Evolutionary conservation across 2,113 vertebrate species (phyloP).

Genomic region (Scomber colias): DNA sequence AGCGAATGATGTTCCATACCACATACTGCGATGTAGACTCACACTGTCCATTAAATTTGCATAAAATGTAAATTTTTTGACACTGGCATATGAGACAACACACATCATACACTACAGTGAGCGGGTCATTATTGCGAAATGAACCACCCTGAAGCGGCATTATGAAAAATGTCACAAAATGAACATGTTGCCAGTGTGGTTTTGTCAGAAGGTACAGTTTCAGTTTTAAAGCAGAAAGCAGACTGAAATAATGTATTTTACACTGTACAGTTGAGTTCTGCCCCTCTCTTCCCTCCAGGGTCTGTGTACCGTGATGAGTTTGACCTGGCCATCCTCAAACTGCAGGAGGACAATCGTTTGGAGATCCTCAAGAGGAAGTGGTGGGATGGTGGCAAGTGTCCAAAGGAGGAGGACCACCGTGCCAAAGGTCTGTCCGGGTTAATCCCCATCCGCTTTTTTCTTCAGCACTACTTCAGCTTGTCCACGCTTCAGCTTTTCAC

Average conservation of each 20-base stretch:
- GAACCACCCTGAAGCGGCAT: no score
- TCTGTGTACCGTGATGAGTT: conserved; percentile 96
- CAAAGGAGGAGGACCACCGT: conserved; percentile 97
- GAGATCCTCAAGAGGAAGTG: conserved; percentile 98
- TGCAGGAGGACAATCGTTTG: conserved; percentile 97
- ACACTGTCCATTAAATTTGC: no score
- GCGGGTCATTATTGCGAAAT: no score
- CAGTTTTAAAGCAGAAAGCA: not conserved
- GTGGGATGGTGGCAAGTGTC: conserved; percentile 99
- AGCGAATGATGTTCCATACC: not conserved
- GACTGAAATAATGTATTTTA: not conserved
- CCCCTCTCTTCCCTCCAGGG: conserved; percentile 82
- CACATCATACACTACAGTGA: no score
- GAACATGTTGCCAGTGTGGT: not conserved
- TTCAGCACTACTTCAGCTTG: not conserved
- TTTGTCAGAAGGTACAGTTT: not conserved
- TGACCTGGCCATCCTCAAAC: conserved; percentile 96
- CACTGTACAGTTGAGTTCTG: conserved; percentile 12
- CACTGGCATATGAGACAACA: no score
- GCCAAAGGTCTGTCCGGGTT: conserved; percentile 89
- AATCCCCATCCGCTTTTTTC: conserved; percentile 18
- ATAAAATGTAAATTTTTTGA: no score
- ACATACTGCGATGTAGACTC: not conserved
- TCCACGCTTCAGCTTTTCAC: not conserved
- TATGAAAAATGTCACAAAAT: not conserved